phyloP scores from a whole-genome alignment of 2,888 invertebrate genomes.

The Drosophila macrospina region DNA sequence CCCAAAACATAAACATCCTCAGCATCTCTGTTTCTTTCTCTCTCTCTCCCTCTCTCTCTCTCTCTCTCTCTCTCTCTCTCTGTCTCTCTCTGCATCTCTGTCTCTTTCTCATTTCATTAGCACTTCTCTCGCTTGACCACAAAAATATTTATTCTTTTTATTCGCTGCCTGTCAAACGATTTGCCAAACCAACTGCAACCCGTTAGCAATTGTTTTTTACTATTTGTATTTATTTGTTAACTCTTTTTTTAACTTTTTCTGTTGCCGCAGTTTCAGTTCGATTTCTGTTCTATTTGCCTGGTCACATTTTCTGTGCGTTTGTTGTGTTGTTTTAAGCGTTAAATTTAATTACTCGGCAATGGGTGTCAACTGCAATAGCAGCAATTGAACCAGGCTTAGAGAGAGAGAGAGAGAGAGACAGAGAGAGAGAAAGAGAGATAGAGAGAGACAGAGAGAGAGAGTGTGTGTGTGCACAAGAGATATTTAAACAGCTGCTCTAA shows the following conservation, averaged over 20 bases:
- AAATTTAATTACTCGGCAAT: conserved; percentile 75
- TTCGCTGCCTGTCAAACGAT: conserved; percentile 70
- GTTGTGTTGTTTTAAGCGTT: conserved; percentile 70
- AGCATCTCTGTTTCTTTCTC: conserved; percentile 15
- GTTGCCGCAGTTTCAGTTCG: conserved; percentile 46
- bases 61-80: conserved; percentile 11
- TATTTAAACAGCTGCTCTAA: conserved; percentile 68
- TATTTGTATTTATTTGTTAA: background rate
- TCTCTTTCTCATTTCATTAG: conserved; percentile 27
- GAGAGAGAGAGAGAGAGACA: conserved; percentile 18
- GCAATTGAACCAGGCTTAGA: conserved; percentile 20
- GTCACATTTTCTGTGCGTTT: conserved; percentile 41
- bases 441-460: conserved; percentile 24
- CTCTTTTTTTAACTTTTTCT: too few relatives aligned
- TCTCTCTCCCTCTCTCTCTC: background rate
- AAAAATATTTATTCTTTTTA: conserved; percentile 64
- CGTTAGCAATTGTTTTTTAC: conserved; percentile 64
- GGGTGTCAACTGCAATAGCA: conserved; percentile 43
- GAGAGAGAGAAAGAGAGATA: conserved; percentile 26
- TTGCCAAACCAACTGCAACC: conserved; percentile 74
- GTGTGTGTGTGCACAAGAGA: conserved; percentile 39
- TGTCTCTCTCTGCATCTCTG: too few relatives aligned
- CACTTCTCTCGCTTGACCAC: conserved; percentile 50
- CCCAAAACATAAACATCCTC: conserved; percentile 37
- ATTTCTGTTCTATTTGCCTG: conserved; percentile 62